Evolutionary conservation across 2,113 vertebrate genomes (phyloP).

Genomic region (Acanthisitta chloris): DNA sequence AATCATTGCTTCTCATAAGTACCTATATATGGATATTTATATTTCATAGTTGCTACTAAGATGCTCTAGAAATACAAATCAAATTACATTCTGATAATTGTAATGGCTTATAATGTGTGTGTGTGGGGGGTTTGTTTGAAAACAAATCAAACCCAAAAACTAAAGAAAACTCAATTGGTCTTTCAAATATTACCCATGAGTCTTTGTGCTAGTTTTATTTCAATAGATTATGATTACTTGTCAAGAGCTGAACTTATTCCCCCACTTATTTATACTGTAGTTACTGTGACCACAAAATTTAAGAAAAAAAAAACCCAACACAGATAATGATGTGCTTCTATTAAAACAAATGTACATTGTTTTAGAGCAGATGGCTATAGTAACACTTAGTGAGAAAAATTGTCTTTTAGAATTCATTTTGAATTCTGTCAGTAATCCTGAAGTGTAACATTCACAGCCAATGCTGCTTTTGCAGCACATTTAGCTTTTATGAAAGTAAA

Average conservation of each 20-base stretch:
- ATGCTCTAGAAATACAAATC: not conserved
- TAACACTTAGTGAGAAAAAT: constrained; percentile 47
- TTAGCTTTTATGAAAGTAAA: constrained; percentile 91
- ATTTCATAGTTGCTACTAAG: not conserved
- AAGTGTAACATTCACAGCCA: constrained; percentile 69
- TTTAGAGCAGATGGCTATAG: constrained; percentile 64
- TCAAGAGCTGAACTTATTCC: not conserved
- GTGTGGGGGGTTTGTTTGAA: rapidly evolving
- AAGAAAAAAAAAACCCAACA: not conserved
- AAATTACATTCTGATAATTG: not conserved
- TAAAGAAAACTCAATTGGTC: not conserved
- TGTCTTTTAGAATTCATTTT: constrained; percentile 72
- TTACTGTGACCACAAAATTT: not conserved
- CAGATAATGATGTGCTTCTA: not conserved
- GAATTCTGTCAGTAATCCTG: constrained; percentile 78
- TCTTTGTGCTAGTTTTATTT: not conserved
- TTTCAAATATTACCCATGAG: not conserved
- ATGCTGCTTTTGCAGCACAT: constrained; percentile 72
- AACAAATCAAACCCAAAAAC: not conserved
- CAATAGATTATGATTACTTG: not conserved
- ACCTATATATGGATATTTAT: not conserved
- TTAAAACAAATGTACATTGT: constrained; percentile 22
- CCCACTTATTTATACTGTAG: not conserved
- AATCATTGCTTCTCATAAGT: not conserved
- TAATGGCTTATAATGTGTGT: not conserved